Conservation (phyloP, 2,888 invertebrate species). For the Polydrusus tereticollis region DNA sequence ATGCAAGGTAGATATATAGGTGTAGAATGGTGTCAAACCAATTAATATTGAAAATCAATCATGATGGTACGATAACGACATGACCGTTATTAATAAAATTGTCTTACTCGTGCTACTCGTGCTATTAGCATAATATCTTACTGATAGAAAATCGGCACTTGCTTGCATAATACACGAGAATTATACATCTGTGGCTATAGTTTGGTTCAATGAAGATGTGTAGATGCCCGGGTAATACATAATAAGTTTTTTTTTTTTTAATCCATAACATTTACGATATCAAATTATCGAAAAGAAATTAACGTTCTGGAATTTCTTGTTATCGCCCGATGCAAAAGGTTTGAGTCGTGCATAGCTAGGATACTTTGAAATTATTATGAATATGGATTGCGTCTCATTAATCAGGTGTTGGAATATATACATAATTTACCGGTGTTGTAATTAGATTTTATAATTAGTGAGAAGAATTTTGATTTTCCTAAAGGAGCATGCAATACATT, state of each 20-base stretch:
- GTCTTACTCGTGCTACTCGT: no score
- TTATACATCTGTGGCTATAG: neutral
- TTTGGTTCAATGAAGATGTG: neutral
- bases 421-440: neutral
- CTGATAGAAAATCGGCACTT: neutral
- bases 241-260: no score
- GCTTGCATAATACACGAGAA: neutral
- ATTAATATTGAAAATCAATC: no score
- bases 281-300: conserved; percentile 14
- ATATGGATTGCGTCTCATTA: conserved; percentile 28
- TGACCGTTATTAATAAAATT: no score
- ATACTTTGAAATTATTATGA: conserved; percentile 1
- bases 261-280: neutral
- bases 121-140: no score
- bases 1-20: no score
- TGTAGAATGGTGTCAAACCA: no score
- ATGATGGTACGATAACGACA: no score
- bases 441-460: neutral
- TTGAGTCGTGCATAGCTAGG: neutral
- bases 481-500: no score
- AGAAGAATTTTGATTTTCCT: neutral
- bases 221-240: neutral
- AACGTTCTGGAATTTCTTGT: neutral
- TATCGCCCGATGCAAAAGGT: conserved; percentile 14
- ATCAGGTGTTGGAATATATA: conserved; percentile 10